Evolutionary conservation across 1,140 invertebrate genomes (phyloP).

Genomic region (Sinonovacula constricta): DNA sequence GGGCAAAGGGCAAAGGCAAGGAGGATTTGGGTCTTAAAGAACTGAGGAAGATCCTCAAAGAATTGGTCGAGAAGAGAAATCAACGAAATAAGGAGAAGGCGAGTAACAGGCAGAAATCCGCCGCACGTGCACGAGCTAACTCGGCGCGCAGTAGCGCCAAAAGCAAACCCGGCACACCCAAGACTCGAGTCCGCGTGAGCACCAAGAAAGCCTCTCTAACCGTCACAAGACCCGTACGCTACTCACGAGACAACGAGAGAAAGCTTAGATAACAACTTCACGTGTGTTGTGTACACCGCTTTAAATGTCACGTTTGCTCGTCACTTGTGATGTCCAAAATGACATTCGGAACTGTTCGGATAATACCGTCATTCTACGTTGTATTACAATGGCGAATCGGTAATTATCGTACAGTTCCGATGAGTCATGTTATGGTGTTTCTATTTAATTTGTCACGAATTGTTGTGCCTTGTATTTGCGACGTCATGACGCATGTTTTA

Average conservation of each 20-base stretch:
- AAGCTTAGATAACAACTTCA: neutral
- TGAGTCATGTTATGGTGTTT: too few species aligned
- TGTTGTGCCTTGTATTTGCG: too few species aligned
- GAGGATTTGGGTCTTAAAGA: conserved; percentile 65
- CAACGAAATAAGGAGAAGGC: conserved; percentile 65
- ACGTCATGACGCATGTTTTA: too few species aligned
- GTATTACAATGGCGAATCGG: too few species aligned
- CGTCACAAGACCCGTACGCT: conserved; percentile 52
- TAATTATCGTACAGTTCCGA: too few species aligned
- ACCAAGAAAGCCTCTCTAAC: conserved; percentile 59
- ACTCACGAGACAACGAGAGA: neutral
- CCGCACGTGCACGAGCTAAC: conserved; percentile 6
- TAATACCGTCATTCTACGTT: too few species aligned
- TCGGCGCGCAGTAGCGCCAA: neutral
- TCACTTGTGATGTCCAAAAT: too few species aligned
- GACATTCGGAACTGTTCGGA: too few species aligned
- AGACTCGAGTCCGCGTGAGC: conserved; percentile 43
- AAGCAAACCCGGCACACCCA: conserved; percentile 2
- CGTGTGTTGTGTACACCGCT: too few species aligned
- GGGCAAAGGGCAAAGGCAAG: conserved; percentile 60
- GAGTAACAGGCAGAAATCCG: conserved; percentile 52
- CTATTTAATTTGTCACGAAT: too few species aligned
- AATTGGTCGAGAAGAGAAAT: conserved; percentile 68
- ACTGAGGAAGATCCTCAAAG: conserved; percentile 65
- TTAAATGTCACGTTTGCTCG: too few species aligned